Base-by-base conservation (phyloP, 2,797 vertebrate species). In the Sebastes taczanowskii region DNA sequence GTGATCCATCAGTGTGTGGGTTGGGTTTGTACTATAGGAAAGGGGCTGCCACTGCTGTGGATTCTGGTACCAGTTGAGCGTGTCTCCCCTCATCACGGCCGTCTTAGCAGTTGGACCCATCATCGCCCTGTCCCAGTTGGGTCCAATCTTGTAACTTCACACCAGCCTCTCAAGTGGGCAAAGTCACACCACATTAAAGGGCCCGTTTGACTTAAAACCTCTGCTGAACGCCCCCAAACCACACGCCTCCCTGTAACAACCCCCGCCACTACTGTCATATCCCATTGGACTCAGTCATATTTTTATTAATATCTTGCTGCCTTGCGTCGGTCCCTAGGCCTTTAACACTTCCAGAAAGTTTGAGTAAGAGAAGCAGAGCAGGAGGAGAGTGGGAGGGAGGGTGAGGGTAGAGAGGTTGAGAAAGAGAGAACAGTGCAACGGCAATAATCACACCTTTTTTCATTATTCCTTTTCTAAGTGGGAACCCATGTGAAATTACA, bases 161-260 rank as follows among this genome's bases (percentile, higher is more conserved):
- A 92, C 92, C 86, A 86, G 86, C 80, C 87, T 95, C 94, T 95
- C 88, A 95, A 96, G 94, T 94, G 93, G 94, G 92, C 87, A 80
- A 86, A 88, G 92, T 92, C 88, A 69, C 56, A 86, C 95, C 96
- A 95, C 96, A 96, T 95, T 90, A 96, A 94, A 95, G 82, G 58
- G 68, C 56, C 63, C 5, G 71, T 82, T 90, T 91, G 84, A 90
- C 87, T 87, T 71, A 53, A 81, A 89, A 82, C 86, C 85, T 83
- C 80, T 83, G 66, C 78, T n/a, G 71, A 81, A 82, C 74, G n/a
- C 88, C 83, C 78, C 62, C 71, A 85, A 92, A 91, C 92, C 86
- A 70, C 87, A 88, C 18, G 66, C 74, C 84, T 84, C 78, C 78
- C 84, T 79, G 67, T 71, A 60, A 82, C 84, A 84, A 63, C 83